Evolutionary conservation across 92 coral and sea anemone species (phyloP).

Genomic region (Porites cylindrica): DNA sequence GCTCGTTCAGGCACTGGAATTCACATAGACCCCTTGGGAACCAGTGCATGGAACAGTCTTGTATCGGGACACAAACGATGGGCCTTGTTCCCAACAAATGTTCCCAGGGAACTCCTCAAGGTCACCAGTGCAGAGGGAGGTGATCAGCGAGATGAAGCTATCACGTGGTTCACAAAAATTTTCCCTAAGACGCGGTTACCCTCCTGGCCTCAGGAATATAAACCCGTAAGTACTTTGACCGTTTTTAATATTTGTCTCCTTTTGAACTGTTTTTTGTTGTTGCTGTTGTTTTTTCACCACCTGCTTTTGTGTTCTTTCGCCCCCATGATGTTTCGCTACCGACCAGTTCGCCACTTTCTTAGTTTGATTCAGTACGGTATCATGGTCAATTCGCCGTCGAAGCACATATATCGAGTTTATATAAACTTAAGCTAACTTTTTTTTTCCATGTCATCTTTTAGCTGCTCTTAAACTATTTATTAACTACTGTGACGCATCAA

Average conservation of each 20-base stretch:
- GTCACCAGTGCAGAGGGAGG: slow-evolving; percentile 90
- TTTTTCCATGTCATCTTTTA: no score
- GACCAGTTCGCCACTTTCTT: no score
- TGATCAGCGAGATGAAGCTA: slow-evolving; percentile 94
- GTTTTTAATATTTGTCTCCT: background rate
- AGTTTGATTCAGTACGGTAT: no score
- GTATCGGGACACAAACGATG: slow-evolving; percentile 96
- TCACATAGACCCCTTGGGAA: slow-evolving; percentile 98
- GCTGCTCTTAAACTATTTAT: no score
- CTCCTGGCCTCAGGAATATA: slow-evolving; percentile 97
- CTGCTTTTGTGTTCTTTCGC: no score
- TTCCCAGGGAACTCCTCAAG: slow-evolving; percentile 88
- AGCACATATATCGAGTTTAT: no score
- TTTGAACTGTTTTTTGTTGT: background rate
- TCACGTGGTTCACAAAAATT: slow-evolving; percentile 90
- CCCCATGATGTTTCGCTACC: no score
- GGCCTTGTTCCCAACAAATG: slow-evolving; percentile 96
- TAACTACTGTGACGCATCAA: no score
- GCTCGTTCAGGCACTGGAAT: slow-evolving; percentile 99
- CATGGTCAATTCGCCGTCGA: no score
- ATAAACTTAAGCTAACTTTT: no score
- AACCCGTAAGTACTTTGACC: slow-evolving; percentile 77
- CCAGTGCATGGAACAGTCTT: slow-evolving; percentile 99
- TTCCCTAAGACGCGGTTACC: slow-evolving; percentile 88
- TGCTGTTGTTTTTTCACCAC: no score